Evolutionary conservation across 2,113 vertebrate genomes (phyloP).

Genomic region (Syngnathus typhle): DNA sequence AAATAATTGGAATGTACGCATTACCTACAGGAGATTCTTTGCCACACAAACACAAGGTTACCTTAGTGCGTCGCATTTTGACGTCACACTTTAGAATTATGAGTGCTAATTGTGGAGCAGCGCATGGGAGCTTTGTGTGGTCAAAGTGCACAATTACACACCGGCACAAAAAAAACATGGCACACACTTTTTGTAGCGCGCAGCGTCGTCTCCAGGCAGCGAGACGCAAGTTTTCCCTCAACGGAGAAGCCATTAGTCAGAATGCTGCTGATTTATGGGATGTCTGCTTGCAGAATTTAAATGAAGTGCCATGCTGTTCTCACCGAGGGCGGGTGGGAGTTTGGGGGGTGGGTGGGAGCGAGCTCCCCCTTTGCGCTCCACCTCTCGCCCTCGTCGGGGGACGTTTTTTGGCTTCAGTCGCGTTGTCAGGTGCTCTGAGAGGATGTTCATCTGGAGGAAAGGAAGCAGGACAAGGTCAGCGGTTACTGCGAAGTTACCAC

Average conservation of each 20-base stretch:
- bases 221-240: constrained; percentile 68
- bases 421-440: constrained; percentile 51
- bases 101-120: constrained; percentile 60
- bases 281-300: constrained; percentile 75
- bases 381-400: constrained; percentile 27
- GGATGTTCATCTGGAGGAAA: constrained; percentile 27
- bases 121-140: constrained; percentile 57
- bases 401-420: constrained; percentile 40
- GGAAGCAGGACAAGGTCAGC: constrained; percentile 34
- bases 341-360: constrained; percentile 22
- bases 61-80: constrained; percentile 52
- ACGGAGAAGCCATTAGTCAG: constrained; percentile 77
- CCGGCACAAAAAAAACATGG: constrained; percentile 8
- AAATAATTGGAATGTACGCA: not conserved
- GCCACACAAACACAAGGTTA: constrained; percentile 63
- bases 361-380: constrained; percentile 53
- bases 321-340: constrained; percentile 17
- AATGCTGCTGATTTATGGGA: constrained; percentile 77
- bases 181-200: constrained; percentile 50
- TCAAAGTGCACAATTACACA: constrained; percentile 35
- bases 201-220: constrained; percentile 65
- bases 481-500: constrained; percentile 8
- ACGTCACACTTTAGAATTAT: constrained; percentile 49
- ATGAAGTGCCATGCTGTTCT: constrained; percentile 68
- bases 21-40: constrained; percentile 36